A percentile compares a stretch with the other conserved stretches of the same genome.
Conservation (phyloP, 2,113 vertebrate genomes). For the Setophaga kirtlandii region DNA sequence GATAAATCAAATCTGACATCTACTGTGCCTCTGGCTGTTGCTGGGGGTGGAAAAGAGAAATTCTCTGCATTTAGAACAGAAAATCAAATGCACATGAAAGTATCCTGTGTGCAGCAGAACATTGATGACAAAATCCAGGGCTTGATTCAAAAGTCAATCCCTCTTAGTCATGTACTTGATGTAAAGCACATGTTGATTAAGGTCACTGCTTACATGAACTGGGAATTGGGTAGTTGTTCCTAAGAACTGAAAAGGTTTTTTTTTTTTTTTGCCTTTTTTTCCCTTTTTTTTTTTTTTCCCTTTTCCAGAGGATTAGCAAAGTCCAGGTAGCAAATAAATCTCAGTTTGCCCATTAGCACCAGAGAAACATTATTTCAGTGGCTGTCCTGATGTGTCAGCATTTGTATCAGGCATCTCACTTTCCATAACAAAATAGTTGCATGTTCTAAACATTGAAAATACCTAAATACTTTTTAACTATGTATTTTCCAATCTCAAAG, state of each 20-base stretch:
- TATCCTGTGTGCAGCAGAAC: neutral
- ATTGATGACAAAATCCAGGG: neutral
- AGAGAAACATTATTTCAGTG: neutral
- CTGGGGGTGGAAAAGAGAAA: neutral
- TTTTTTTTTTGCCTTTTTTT: too few species aligned
- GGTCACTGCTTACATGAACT: neutral
- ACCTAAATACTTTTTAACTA: neutral
- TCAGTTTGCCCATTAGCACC: neutral
- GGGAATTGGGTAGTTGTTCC: neutral
- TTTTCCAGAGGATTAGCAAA: neutral
- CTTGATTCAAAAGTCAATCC: neutral
- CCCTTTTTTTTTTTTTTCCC: too few species aligned
- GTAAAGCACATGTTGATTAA: conserved; percentile 12
- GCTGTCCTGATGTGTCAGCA: neutral
- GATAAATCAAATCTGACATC: conserved; percentile 41
- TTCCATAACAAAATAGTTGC: neutral
- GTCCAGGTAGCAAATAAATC: neutral
- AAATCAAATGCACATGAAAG: neutral
- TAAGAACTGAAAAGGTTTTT: neutral
- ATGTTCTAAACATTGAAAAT: neutral
- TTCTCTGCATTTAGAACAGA: neutral
- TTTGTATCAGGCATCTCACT: neutral
- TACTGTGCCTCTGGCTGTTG: neutral
- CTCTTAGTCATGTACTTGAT: neutral
- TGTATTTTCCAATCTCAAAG: neutral